Base-by-base conservation (phyloP, 2,113 vertebrate species). In the Ranitomeya imitator region DNA sequence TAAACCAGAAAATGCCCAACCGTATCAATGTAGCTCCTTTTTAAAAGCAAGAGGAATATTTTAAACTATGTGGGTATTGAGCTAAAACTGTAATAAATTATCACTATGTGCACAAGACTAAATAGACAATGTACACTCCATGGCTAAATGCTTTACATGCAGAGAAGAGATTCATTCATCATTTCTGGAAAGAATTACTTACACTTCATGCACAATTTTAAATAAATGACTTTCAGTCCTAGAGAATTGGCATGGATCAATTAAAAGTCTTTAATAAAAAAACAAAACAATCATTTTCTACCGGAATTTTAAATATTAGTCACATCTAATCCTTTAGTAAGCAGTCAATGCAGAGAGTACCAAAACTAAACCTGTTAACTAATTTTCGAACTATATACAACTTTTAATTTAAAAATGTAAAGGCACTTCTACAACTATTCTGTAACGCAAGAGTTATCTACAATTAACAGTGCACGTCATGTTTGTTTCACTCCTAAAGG, bases 341-440 rank as follows among this genome's bases (percentile, higher is more conserved):
- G 69, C 69, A 31, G 52, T 71, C 83, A 69, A 71, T 31, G 73
- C 26, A 86, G 26, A 69, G 65, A 86, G 77, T 80, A 87, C 77
- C 86, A 87, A 31, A 57, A 55, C 55, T 87, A 69, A 69, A 87
- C 76, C 12, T 16, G 23, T 79, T 65, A 61, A 83, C 55, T n/a
- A 77, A 76, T 52, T 45, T 21, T 85, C 52, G 61, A 65, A 79
- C 87, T 89, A 89, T 89, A 59, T 89, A 89, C 87, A 89, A 37
- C 13, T 51, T 69, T 89, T 85, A 79, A 89, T 84, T 85, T 89
- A 89, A 65, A 74, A 79, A 9, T 84, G 86, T 90, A 92, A 95
- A 96, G 95, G 95, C 95, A 96, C 95, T 95, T 95, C 86, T 92
- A 91, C 87, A 91, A 86, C 90, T 92, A 93, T 79, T 60, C 26